Conservation (phyloP, 2,888 invertebrate species). For the Tetheella fluctuosa region DNA sequence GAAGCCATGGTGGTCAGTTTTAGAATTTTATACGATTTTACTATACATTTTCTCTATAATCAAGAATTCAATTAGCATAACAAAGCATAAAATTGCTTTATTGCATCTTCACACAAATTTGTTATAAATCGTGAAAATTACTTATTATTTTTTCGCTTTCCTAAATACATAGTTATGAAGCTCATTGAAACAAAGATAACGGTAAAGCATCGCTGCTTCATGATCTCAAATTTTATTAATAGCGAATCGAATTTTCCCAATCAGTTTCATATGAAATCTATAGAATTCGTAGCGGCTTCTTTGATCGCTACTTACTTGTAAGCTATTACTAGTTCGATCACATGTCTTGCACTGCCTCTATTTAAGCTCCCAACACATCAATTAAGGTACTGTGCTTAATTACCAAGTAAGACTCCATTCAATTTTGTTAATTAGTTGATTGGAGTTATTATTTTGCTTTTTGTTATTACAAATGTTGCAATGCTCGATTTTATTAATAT, state of each 20-base stretch:
- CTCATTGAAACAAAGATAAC: background rate
- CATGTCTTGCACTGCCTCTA: constrained; percentile 25
- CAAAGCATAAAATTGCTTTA: background rate
- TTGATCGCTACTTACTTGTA: constrained; percentile 46
- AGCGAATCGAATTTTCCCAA: constrained; percentile 34
- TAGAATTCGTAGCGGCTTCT: constrained; percentile 44
- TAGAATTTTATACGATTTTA: too few species aligned
- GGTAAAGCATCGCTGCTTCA: constrained; percentile 5
- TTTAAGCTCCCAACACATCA: constrained; percentile 24
- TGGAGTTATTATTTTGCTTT: constrained; percentile 14
- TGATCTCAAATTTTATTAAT: constrained; percentile 19
- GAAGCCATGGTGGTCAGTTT: too few species aligned
- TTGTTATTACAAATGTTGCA: background rate
- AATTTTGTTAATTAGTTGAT: constrained; percentile 14
- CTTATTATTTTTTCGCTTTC: background rate
- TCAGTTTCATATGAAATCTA: constrained; percentile 38
- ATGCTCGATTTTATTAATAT: background rate
- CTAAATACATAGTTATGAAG: background rate
- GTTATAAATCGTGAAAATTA: background rate
- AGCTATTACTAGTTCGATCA: constrained; percentile 37
- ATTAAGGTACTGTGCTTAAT: constrained; percentile 34
- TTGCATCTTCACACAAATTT: background rate
- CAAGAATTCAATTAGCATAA: too few species aligned
- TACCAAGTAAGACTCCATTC: constrained; percentile 19
- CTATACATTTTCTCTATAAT: too few species aligned